These are phyloP conservation scores for Gopherus evgoodei DNA, from an alignment of 2,113 vertebrate genomes.

Conservation along the genomic window DNA sequence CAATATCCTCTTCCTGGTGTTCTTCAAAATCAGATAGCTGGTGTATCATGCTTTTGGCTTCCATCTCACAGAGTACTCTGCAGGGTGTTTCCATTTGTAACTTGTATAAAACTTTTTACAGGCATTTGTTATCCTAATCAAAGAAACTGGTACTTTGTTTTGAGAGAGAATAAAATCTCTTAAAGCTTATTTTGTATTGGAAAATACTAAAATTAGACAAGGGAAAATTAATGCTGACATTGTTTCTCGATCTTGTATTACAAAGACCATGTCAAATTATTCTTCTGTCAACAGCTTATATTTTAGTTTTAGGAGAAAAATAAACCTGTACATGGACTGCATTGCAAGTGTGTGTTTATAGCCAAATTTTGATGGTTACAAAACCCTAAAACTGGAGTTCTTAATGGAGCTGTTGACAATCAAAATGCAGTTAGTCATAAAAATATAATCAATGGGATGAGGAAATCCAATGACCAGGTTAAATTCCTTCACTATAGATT, in stretches of 20 bases:
- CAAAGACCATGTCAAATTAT: not conserved
- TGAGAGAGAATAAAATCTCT: not conserved
- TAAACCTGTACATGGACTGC: not conserved
- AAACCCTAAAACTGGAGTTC: not conserved
- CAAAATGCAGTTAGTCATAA: not conserved
- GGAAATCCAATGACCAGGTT: too few relatives aligned
- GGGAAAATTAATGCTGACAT: not conserved
- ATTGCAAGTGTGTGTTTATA: not conserved
- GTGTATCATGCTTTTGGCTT: not conserved
- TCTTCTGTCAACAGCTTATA: not conserved
- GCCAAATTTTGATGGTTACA: not conserved
- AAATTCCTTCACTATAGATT: too few relatives aligned
- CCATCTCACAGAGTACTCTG: not conserved
- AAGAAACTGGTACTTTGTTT: not conserved
- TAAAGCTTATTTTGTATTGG: not conserved
- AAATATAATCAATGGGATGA: not conserved
- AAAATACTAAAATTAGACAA: not conserved
- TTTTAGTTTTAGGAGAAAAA: not conserved
- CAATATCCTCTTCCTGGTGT: not conserved
- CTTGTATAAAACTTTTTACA: not conserved
- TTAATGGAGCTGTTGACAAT: not conserved
- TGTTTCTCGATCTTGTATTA: not conserved
- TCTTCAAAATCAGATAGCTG: not conserved
- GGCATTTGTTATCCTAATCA: not conserved
- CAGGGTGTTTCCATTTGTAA: not conserved